phyloP scores from a whole-genome alignment of 2,797 vertebrate species.

The Jordanella pulchra region DNA sequence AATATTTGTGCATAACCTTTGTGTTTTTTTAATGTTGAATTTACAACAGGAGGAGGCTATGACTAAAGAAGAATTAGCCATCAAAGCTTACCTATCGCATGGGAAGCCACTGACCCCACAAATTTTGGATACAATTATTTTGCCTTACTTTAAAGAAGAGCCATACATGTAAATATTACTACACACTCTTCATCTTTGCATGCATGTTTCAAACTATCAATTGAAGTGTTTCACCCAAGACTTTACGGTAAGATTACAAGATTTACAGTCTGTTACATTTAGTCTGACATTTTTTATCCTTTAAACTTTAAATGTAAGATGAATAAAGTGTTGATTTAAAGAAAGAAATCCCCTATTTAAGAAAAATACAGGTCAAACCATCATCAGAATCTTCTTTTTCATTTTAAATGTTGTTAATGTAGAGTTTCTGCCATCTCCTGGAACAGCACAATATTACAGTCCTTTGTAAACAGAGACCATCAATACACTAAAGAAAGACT shows the following conservation, averaged over 20 bases:
- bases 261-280: too few relatives aligned
- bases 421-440: too few relatives aligned
- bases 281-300: too few relatives aligned
- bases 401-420: not conserved
- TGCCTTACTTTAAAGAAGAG: slow-evolving; percentile 89
- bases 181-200: not conserved
- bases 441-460: too few relatives aligned
- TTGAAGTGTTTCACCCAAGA: not conserved
- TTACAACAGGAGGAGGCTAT: slow-evolving; percentile 69
- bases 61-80: slow-evolving; percentile 86
- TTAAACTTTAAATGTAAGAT: too few relatives aligned
- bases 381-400: not conserved
- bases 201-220: not conserved
- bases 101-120: slow-evolving; percentile 77
- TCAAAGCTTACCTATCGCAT: slow-evolving; percentile 83
- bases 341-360: too few relatives aligned
- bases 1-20: not conserved
- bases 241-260: too few relatives aligned
- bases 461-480: too few relatives aligned
- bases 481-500: too few relatives aligned
- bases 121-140: slow-evolving; percentile 84
- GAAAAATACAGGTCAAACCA: not conserved
- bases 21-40: slow-evolving; percentile 17
- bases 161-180: slow-evolving; percentile 85
- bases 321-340: too few relatives aligned